Conservation (phyloP, 30 jellyfish, hydroid and myxozoan genomes). For the Cassiopea xamachana region DNA sequence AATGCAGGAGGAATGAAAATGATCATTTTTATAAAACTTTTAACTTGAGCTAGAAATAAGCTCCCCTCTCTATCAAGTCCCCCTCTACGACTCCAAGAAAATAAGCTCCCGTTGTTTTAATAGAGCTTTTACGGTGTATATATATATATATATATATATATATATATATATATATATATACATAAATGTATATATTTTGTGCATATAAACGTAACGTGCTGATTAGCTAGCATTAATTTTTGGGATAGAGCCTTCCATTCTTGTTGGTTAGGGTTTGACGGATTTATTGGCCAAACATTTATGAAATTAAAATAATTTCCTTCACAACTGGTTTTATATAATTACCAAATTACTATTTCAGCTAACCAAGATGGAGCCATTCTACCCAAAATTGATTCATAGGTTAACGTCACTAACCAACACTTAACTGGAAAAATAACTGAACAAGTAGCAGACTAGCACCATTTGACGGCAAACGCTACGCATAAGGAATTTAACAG, state of each 20-base stretch:
- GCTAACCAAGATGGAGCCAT: background rate
- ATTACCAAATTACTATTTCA: background rate
- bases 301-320: background rate
- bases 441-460: background rate
- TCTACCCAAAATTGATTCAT: slow-evolving; percentile 1
- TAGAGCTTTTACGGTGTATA: too few species aligned
- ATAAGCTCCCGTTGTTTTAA: too few species aligned
- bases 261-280: background rate
- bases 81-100: too few species aligned
- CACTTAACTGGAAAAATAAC: background rate
- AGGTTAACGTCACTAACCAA: background rate
- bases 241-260: background rate
- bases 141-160: too few species aligned
- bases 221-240: too few species aligned
- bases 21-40: too few species aligned
- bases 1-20: too few species aligned
- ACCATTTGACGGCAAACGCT: too few species aligned
- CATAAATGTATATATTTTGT: background rate
- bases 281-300: slow-evolving; percentile 4
- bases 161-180: too few species aligned
- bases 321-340: background rate
- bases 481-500: too few species aligned
- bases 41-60: too few species aligned
- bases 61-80: too few species aligned
- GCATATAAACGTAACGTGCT: background rate